These are phyloP conservation scores for Sycophila sp. DNA, from an alignment of 1,140 invertebrate genomes.

Conservation along the genomic window DNA sequence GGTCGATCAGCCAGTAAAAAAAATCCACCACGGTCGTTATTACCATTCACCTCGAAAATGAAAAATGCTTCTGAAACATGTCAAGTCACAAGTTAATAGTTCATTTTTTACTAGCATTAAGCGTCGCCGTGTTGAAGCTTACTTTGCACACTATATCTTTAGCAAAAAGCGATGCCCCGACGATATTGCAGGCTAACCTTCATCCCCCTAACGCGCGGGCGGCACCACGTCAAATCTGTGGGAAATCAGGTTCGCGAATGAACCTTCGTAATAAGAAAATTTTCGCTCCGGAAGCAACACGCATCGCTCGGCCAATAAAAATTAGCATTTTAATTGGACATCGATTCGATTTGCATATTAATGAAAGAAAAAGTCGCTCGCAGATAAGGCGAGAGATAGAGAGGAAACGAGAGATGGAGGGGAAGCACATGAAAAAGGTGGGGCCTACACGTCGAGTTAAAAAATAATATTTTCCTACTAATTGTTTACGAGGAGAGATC, in stretches of 20 bases:
- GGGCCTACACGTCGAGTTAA: too few species aligned
- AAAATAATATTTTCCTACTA: too few species aligned
- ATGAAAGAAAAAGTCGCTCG: not conserved
- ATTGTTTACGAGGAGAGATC: too few species aligned
- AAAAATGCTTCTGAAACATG: not conserved
- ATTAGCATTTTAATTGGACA: constrained; percentile 40
- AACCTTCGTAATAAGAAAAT: constrained; percentile 13
- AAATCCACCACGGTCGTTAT: not conserved
- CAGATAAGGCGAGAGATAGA: too few species aligned
- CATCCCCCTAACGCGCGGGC: not conserved
- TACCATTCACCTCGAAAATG: not conserved
- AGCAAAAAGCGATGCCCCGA: not conserved
- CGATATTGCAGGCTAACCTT: not conserved
- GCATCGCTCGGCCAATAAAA: constrained; percentile 10
- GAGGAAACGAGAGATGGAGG: too few species aligned
- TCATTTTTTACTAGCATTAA: too few species aligned
- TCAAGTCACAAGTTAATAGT: not conserved
- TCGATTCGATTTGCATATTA: constrained; percentile 27
- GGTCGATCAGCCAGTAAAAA: too few species aligned
- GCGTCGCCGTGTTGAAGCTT: too few species aligned
- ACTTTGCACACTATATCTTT: too few species aligned
- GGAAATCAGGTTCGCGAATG: not conserved
- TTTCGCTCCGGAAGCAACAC: not conserved
- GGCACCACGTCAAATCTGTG: too few species aligned
- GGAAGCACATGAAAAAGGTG: too few species aligned